phyloP scores from a whole-genome alignment of 2,888 invertebrate genomes.

The Sisyra terminalis region DNA sequence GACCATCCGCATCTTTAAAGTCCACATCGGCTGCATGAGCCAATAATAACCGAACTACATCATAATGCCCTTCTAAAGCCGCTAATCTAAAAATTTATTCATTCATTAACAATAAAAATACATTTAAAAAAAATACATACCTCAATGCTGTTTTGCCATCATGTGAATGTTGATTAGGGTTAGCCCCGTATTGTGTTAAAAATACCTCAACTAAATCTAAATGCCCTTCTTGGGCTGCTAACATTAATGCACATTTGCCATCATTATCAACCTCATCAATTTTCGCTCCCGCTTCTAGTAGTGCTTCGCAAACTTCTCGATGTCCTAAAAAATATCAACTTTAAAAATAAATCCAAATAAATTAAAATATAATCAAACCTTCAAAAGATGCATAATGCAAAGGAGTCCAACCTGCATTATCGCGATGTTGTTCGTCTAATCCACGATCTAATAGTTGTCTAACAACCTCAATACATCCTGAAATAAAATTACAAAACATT shows the following conservation, averaged over 20 bases:
- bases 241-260: constrained; percentile 71
- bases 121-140: constrained; percentile 20
- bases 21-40: constrained; percentile 68
- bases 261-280: constrained; percentile 84
- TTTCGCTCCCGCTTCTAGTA: constrained; percentile 75
- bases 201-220: constrained; percentile 45
- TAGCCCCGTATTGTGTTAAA: constrained; percentile 57
- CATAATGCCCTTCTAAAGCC: constrained; percentile 71
- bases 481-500: background rate
- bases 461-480: constrained; percentile 71
- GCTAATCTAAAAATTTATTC: constrained; percentile 37
- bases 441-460: constrained; percentile 77
- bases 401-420: constrained; percentile 95
- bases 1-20: constrained; percentile 79
- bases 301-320: constrained; percentile 60
- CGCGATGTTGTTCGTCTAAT: constrained; percentile 71
- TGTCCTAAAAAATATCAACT: constrained; percentile 39
- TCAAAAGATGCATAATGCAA: constrained; percentile 92
- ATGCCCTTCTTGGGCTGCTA: constrained; percentile 84
- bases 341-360: background rate
- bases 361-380: constrained; percentile 25
- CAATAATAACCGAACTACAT: constrained; percentile 52
- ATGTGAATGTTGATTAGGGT: constrained; percentile 72
- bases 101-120: background rate
- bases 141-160: constrained; percentile 81